These are phyloP conservation scores for Pseudopipra pipra DNA, from an alignment of 2,113 vertebrate species.

Conservation along the genomic window DNA sequence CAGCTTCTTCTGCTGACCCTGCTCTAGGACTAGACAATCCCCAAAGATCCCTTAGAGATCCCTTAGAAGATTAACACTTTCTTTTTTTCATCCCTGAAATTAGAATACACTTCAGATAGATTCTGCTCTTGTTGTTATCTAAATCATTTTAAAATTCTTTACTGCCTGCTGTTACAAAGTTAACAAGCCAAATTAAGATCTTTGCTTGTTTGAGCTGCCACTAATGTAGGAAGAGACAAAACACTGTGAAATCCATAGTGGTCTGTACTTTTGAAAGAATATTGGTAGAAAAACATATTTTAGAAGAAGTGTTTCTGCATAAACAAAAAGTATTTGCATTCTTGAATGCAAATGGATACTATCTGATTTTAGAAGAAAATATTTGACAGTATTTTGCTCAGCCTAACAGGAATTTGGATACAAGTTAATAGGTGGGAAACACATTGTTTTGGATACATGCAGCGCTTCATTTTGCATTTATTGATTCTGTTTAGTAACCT, in stretches of 20 bases:
- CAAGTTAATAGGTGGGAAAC: slow-evolving; percentile 16
- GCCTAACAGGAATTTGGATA: slow-evolving; percentile 23
- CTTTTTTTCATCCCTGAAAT: neutral
- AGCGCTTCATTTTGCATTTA: slow-evolving; percentile 65
- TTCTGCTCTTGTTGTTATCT: neutral
- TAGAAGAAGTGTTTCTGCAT: slow-evolving; percentile 2
- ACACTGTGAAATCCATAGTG: neutral
- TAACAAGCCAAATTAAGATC: slow-evolving; percentile 34
- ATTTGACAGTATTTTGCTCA: slow-evolving; percentile 26
- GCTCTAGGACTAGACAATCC: neutral
- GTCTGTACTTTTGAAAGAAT: slow-evolving; percentile 2
- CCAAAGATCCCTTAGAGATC: neutral
- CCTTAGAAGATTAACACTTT: neutral
- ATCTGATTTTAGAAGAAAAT: slow-evolving; percentile 6
- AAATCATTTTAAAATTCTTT: slow-evolving; percentile 9
- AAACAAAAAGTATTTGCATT: neutral
- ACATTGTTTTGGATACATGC: slow-evolving; percentile 17
- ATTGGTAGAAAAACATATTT: neutral
- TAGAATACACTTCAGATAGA: neutral
- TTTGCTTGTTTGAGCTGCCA: slow-evolving; percentile 21
- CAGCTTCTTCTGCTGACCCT: neutral
- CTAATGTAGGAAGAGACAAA: neutral
- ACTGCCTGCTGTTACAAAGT: neutral
- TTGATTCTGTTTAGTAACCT: slow-evolving; percentile 59
- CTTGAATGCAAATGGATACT: neutral